These are phyloP conservation scores for Smithornis capensis DNA, from an alignment of 2,113 vertebrate species.

Conservation along the genomic window DNA sequence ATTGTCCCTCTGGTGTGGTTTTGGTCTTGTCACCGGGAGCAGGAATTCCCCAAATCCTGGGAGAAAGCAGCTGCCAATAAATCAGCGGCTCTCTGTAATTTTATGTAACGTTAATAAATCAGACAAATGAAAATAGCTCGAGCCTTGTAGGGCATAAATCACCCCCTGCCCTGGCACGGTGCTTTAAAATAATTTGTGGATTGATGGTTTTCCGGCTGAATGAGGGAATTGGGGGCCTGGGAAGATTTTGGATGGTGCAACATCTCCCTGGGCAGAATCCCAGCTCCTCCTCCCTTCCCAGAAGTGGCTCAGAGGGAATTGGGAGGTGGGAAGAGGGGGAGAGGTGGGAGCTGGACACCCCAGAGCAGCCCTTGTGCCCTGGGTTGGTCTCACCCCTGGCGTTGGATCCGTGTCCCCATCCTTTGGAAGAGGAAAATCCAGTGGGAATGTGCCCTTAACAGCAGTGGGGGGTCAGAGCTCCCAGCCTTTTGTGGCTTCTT, in stretches of 20 bases:
- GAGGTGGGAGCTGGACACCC: rapidly evolving
- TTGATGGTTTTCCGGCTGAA: not conserved
- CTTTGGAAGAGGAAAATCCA: not conserved
- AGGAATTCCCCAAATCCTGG: not conserved
- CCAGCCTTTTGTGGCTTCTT: too few species aligned
- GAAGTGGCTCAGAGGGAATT: not conserved
- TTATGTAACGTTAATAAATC: conserved; percentile 46
- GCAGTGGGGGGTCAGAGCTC: rapidly evolving
- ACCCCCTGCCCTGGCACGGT: not conserved
- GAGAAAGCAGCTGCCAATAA: not conserved
- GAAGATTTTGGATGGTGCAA: conserved; percentile 10
- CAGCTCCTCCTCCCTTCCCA: not conserved
- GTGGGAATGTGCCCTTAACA: not conserved
- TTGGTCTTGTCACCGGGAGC: not conserved
- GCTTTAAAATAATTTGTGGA: conserved; percentile 50
- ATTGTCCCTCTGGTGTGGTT: rapidly evolving
- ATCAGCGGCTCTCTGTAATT: conserved; percentile 20
- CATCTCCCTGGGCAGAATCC: not conserved
- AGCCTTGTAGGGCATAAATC: conserved; percentile 28
- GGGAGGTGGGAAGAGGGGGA: not conserved
- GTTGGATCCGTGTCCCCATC: rapidly evolving
- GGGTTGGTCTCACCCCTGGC: rapidly evolving
- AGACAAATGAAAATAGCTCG: conserved; percentile 56
- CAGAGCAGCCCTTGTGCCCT: not conserved
- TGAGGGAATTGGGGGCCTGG: conserved; percentile 14